Conservation (phyloP, 2,888 invertebrate genomes). For the Unio delphinus region DNA sequence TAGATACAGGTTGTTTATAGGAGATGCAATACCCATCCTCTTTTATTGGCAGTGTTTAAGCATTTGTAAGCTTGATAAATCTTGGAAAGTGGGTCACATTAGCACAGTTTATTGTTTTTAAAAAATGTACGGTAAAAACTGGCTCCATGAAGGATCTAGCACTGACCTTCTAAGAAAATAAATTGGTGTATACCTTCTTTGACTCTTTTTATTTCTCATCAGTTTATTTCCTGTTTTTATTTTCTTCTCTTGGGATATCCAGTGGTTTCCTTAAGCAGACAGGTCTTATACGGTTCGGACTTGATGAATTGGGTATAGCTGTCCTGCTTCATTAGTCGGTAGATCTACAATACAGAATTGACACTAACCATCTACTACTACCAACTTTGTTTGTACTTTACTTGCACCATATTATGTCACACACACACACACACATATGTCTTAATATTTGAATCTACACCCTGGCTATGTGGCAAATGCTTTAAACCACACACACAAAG, state of each 20-base stretch:
- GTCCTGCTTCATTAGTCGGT: conserved; percentile 98
- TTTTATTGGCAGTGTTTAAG: no score
- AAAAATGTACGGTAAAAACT: neutral
- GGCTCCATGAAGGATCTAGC: neutral
- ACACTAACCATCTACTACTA: conserved; percentile 61
- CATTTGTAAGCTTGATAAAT: no score
- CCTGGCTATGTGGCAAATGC: no score
- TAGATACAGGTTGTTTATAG: no score
- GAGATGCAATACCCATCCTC: no score
- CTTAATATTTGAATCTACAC: neutral
- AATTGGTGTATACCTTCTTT: conserved; percentile 16
- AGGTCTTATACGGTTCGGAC: conserved; percentile 89
- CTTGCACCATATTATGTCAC: neutral
- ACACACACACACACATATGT: no score
- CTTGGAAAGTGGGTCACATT: no score
- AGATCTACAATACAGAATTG: conserved; percentile 81
- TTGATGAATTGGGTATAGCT: conserved; percentile 91
- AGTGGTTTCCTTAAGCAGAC: conserved; percentile 60
- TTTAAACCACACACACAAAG: no score
- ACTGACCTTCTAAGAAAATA: neutral
- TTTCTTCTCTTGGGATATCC: conserved; percentile 34
- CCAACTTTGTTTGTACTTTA: neutral
- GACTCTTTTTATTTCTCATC: conserved; percentile 29
- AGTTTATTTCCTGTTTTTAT: conserved; percentile 29
- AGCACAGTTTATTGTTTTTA: no score